Percentiles rank a stretch among this genome's conserved stretches.
Conservation (phyloP, 2,888 invertebrate species). For the Itoplectis maculator region DNA sequence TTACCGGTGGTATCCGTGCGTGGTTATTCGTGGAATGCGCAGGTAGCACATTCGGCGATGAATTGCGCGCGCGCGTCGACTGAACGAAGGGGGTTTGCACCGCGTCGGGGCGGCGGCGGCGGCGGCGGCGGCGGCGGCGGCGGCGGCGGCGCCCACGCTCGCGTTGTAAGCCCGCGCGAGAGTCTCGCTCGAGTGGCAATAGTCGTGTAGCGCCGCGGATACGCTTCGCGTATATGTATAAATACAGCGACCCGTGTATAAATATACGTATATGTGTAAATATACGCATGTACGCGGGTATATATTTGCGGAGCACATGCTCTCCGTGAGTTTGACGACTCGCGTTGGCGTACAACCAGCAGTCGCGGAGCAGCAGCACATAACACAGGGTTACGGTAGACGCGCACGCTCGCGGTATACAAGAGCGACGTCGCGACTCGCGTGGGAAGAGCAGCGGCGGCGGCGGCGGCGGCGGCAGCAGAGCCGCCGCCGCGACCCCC, state of each 20-base stretch:
- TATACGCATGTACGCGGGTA: background rate
- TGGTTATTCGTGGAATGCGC: too few species aligned
- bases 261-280: background rate
- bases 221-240: background rate
- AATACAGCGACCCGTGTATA: background rate
- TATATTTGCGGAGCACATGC: conserved; percentile 19
- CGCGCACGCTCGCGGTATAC: too few species aligned
- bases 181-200: too few species aligned
- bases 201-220: too few species aligned
- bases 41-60: background rate
- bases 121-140: too few species aligned
- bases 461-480: too few species aligned
- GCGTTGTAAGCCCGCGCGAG: too few species aligned
- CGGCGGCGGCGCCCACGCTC: too few species aligned
- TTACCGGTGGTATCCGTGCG: too few species aligned
- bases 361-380: conserved; percentile 19
- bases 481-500: too few species aligned
- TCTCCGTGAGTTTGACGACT: conserved; percentile 12
- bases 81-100: background rate
- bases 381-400: conserved; percentile 46
- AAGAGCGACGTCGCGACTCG: conserved; percentile 70
- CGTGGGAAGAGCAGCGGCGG: conserved; percentile 76
- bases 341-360: conserved; percentile 49
- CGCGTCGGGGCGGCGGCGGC: too few species aligned
- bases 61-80: background rate